Evolutionary conservation across 2,888 invertebrate species (phyloP), one percentile per base, ranked within the genome.

Genomic region (Aporophyla nigra): DNA sequence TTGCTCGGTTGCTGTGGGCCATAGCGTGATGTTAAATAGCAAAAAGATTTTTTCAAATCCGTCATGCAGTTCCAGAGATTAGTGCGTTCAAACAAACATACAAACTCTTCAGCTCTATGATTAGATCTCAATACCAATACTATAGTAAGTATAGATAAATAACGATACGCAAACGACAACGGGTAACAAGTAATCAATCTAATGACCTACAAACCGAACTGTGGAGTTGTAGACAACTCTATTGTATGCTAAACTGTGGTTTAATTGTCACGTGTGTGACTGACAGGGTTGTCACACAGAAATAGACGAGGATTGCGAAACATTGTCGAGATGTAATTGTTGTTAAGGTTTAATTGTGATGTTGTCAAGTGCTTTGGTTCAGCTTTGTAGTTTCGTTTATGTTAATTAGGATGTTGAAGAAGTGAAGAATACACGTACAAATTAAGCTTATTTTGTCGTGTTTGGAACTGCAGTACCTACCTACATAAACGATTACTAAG

Each of bases 211-310:
- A 92, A 90, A 89, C 89, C 73, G 82, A 27, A 87, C 87, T 63
- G 74, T 56, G 40, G 24, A 83, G 85, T 79, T 87, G 87, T 85
- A 88, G 87, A 89, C 90, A 86, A 78, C 78, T 80, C 91, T 89
- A 95, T 95, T 95, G 95, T 95, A 95, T 95, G 94, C 92, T 91
- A 95, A 86, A 88, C 85, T 69, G 80, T 85, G 83, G 78, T 90
- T 89, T 94, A 94, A 94, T 94, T 93, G 93, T 92, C 85, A 63
- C 85, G 76, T 78, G 69, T 86, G 80, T 78, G 82, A 82, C 63
- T 82, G 71, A 59, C 68, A 87, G 87, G 85, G 86, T 19, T 87
- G 87, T 63, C 71, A 5, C 72, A 33, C n/a, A 53, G 66, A n/a
- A 56, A 9, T 27, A 33, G 56, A 70, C 1, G 70, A 72, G 6